Evolutionary conservation across 2,888 invertebrate species (phyloP).

Genomic region (Lysandra bellargus): DNA sequence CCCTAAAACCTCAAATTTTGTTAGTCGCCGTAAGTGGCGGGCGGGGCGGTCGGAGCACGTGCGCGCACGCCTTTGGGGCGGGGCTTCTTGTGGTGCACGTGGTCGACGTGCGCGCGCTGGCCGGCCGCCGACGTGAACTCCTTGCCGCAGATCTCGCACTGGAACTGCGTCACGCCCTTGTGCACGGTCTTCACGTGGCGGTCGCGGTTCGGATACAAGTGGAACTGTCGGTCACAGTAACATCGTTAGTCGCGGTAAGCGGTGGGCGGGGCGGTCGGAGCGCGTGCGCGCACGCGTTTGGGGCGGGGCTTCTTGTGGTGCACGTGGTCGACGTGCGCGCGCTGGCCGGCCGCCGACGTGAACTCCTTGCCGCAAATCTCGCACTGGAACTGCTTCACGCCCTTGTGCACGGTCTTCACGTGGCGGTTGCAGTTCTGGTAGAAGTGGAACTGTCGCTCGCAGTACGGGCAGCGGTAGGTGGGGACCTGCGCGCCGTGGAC

Average conservation of each 20-base stretch:
- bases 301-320: conserved; percentile 31
- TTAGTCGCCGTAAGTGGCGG: conserved; percentile 5
- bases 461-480: conserved; percentile 30
- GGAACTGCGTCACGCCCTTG: too few relatives aligned
- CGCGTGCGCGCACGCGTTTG: conserved; percentile 13
- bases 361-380: conserved; percentile 33
- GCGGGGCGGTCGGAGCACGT: not conserved
- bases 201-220: too few relatives aligned
- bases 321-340: conserved; percentile 30
- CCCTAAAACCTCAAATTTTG: not conserved
- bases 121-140: conserved; percentile 26
- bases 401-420: conserved; percentile 25
- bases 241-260: conserved; percentile 9
- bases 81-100: conserved; percentile 31
- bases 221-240: too few relatives aligned
- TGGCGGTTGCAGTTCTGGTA: conserved; percentile 31
- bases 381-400: conserved; percentile 28
- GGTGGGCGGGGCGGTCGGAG: not conserved
- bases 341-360: conserved; percentile 23
- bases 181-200: too few relatives aligned
- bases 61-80: conserved; percentile 24
- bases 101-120: conserved; percentile 25
- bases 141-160: conserved; percentile 29
- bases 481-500: conserved; percentile 24
- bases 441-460: conserved; percentile 27